Evolutionary conservation across 2,113 vertebrate species (phyloP).

Genomic region (Stegastes partitus): DNA sequence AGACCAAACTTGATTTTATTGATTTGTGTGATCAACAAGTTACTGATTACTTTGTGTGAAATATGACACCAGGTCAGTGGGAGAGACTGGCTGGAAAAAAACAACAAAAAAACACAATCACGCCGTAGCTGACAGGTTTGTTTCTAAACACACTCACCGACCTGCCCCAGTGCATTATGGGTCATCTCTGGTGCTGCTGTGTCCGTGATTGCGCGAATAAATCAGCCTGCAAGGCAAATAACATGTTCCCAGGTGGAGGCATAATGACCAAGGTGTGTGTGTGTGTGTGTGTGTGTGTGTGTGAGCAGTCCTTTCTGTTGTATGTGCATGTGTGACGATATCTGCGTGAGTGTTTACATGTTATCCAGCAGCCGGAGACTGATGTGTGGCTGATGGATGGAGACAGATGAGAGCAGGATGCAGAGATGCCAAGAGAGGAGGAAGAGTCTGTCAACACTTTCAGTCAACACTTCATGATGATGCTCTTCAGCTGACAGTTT

Average conservation of each 20-base stretch:
- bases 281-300: neutral
- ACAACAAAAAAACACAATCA: no score
- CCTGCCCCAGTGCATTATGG: constrained; percentile 18
- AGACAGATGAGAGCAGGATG: constrained; percentile 5
- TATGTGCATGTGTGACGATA: neutral
- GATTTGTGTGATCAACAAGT: no score
- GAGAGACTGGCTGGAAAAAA: no score
- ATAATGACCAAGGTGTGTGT: neutral
- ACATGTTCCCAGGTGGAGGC: neutral
- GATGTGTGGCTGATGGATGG: constrained; percentile 14
- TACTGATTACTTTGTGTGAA: no score
- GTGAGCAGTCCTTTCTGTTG: neutral
- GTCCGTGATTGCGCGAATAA: neutral
- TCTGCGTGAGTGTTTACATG: neutral
- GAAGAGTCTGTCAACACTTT: constrained; percentile 14
- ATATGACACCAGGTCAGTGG: no score
- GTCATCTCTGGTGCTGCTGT: neutral
- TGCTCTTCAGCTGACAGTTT: neutral
- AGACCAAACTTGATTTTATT: no score
- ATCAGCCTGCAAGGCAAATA: neutral
- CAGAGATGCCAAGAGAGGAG: constrained; percentile 7
- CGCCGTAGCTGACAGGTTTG: neutral
- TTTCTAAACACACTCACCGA: neutral
- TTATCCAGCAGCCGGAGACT: neutral
- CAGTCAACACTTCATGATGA: constrained; percentile 13